Evolutionary conservation across 2,888 invertebrate species (phyloP), one percentile per base, ranked within the genome.

Genomic region (Drosophila diplacantha): DNA sequence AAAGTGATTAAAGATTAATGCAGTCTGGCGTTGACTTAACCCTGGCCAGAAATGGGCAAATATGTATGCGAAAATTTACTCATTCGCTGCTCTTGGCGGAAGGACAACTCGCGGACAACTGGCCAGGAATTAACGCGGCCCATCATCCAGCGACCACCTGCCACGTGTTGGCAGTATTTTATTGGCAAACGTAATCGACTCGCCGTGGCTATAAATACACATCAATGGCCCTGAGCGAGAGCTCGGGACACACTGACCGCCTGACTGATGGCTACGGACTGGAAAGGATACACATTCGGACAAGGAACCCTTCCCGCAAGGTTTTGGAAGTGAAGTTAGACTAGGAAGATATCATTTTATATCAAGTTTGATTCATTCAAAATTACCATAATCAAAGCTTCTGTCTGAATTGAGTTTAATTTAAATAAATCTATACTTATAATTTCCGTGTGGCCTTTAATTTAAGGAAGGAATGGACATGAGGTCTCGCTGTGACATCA

Each of bases 1-100:
- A 20, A 24, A 20, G 9, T 11, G 9, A 41, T 16, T 61, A 34
- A 9, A 20, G 16, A n/a, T 31, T 31, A 31, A 29, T n/a, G 1
- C 3, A 16, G 16, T n/a, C 11, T 24, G 26, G 5, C 3, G 8
- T 49, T 41, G 26, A 47, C 24, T 38, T 24, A 58, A 79, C 65
- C 64, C 22, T 8, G 51, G 6, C 7, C 4, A n/a, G 63, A 35
- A 38, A 78, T 59, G 26, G 51, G 66, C 20, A 66, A 69, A 73
- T 81, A 82, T 69, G 73, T 77, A 57, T 64, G 55, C 44, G 31
- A 50, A 47, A 67, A 55, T 63, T 47, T 41, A 44, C 37, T 62
- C 83, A 80, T 82, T 71, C 38, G 56, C 52, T 59, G 44, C 22
- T 50, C 24, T 46, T 31, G 44, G 58, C 53, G 39, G 38, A 14